phyloP scores from a whole-genome alignment of 2,797 vertebrate genomes.

The Pitangus sulphuratus region DNA sequence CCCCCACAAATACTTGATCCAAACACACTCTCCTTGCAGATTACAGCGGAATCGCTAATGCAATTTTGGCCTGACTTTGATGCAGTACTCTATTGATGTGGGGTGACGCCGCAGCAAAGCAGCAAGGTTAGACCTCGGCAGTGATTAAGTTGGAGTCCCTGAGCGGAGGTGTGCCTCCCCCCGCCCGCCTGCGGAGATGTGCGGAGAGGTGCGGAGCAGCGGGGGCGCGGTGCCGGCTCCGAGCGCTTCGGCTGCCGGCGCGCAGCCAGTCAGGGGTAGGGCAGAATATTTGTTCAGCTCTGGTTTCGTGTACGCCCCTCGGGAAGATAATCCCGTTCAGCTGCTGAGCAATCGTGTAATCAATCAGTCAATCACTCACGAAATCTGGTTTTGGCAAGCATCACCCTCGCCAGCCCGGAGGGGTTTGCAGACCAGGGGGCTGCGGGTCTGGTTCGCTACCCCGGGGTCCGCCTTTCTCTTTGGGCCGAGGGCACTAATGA shows the following conservation, averaged over 20 bases:
- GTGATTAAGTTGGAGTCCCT: background rate
- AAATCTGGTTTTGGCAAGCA: background rate
- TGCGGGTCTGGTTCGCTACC: fast-evolving
- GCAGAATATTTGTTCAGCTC: background rate
- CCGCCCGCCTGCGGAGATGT: background rate
- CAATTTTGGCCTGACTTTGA: conserved; percentile 33
- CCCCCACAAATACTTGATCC: background rate
- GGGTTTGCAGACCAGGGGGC: fast-evolving
- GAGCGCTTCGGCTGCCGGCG: background rate
- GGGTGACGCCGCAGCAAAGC: background rate
- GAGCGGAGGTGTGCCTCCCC: background rate
- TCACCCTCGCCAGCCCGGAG: background rate
- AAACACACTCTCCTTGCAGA: background rate
- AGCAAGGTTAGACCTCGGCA: background rate
- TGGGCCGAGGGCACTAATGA: fast-evolving
- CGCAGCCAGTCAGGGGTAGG: background rate
- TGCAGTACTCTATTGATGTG: background rate
- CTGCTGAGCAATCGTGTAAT: background rate
- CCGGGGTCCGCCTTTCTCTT: background rate
- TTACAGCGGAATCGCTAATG: conserved; percentile 22
- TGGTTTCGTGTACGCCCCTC: no score
- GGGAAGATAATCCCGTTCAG: background rate
- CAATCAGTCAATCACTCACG: background rate
- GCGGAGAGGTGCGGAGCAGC: background rate
- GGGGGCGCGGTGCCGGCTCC: background rate